Percentiles rank a stretch among this genome's conserved stretches.
Conservation (phyloP, 2,113 vertebrate species). For the Gnathonemus longibarbis region DNA sequence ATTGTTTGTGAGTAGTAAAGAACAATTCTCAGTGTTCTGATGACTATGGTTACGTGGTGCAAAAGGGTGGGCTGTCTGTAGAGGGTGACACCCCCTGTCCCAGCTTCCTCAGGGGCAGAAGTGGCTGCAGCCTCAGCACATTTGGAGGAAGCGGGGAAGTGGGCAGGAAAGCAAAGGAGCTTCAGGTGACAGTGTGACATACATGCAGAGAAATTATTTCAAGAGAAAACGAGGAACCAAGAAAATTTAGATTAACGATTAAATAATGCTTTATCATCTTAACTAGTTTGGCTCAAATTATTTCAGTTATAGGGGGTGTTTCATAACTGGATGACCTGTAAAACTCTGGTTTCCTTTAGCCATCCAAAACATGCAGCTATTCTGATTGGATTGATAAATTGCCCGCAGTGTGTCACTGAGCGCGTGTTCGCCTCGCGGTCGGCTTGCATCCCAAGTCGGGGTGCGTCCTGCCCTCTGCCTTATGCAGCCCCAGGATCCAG, state of each 20-base stretch:
- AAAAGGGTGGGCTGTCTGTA: not conserved
- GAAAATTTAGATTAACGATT: not conserved
- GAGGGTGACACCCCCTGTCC: not conserved
- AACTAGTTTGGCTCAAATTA: not conserved
- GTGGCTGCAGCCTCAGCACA: not conserved
- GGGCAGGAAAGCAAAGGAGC: not conserved
- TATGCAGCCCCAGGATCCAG: not conserved
- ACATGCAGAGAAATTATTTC: not conserved
- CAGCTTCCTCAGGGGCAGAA: not conserved
- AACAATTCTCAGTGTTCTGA: too few species aligned
- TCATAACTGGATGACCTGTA: not conserved
- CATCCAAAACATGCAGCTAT: not conserved
- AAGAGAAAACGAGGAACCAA: not conserved
- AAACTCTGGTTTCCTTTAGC: not conserved
- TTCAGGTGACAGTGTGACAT: not conserved
- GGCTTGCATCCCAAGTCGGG: not conserved
- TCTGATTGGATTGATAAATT: not conserved
- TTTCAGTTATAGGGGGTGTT: not conserved
- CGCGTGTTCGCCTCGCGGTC: not conserved
- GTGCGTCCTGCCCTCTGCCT: not conserved
- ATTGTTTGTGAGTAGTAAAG: too few species aligned
- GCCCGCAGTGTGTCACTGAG: not conserved
- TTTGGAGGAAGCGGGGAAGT: not conserved
- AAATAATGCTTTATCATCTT: not conserved
- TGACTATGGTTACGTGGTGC: too few species aligned